These are phyloP conservation scores for Mycalesis mineus DNA, from an alignment of 2,888 invertebrate species.

Conservation along the genomic window DNA sequence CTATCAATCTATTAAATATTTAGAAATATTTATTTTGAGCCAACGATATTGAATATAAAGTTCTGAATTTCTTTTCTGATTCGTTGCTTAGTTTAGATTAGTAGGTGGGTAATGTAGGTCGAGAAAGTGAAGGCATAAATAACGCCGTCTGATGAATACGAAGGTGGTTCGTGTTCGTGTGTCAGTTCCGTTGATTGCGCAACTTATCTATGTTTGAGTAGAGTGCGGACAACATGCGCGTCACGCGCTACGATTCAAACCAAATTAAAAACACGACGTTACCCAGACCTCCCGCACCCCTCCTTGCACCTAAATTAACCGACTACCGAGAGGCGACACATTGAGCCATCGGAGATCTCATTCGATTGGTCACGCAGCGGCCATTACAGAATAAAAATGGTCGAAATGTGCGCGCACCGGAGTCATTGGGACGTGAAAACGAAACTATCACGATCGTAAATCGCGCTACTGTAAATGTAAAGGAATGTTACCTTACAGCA, in stretches of 20 bases:
- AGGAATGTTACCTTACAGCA: conserved; percentile 60
- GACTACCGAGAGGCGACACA: conserved; percentile 43
- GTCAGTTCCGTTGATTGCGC: conserved; percentile 56
- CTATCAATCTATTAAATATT: too few species aligned
- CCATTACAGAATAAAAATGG: conserved; percentile 53
- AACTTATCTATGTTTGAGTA: conserved; percentile 57
- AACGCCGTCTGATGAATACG: conserved; percentile 57
- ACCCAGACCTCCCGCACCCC: conserved; percentile 37
- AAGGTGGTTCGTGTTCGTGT: conserved; percentile 40
- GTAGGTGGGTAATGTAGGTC: conserved; percentile 48
- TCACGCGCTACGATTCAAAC: conserved; percentile 50
- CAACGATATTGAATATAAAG: background rate
- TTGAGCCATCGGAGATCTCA: conserved; percentile 47
- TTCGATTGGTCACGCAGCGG: conserved; percentile 43
- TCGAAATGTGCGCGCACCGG: conserved; percentile 55
- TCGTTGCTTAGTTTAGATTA: conserved; percentile 42
- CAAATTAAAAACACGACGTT: conserved; percentile 46
- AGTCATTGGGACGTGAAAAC: conserved; percentile 67
- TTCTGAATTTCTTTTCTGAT: background rate
- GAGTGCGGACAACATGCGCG: conserved; percentile 45
- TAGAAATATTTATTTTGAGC: too few species aligned
- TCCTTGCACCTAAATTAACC: conserved; percentile 29
- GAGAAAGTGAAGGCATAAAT: conserved; percentile 65
- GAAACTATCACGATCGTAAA: conserved; percentile 68
- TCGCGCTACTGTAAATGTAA: conserved; percentile 62